Base-by-base conservation (phyloP, 2,113 vertebrate genomes). In the Excalfactoria chinensis region DNA sequence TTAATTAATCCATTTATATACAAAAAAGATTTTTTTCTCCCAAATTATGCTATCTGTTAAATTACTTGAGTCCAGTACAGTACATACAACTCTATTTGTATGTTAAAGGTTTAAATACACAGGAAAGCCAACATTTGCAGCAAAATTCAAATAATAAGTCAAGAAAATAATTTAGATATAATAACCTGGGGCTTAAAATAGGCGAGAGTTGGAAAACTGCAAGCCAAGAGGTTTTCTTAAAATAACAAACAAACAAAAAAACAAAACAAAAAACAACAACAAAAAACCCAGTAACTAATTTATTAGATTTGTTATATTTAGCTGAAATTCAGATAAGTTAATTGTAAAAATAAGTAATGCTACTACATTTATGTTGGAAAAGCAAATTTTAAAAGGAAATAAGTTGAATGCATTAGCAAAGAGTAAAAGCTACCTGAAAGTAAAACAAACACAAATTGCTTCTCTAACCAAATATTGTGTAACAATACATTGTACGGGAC, bases 101-200 rank as follows among this genome's bases (percentile, higher is more conserved):
- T 88, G 30, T 68, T 58, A 55, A 96, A 97, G 88, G 80, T 93
- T 97, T 97, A 97, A 97, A 96, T 79, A 92, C 25, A 41, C 22
- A 94, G 16, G 58, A 93, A 97, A 80, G 66, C 68, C 86, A 89
- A 92, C 63, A 35, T 67, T 89, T 97, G 93, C 90, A 88, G 93
- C 64, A 95, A 80, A 96, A 97, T 88, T 94, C 91, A 95, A 97
- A 85, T 67, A 93, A 79, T 32, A 95, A 83, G 96, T 97, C 88
- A 87, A 95, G 94, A 95, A 93, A 97, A 98, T 95, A 96, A 96
- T 96, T 95, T 84, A 32, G 78, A 74, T 89, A 89, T 95, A 98
- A 95, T 96, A 84, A 97, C 94, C 91, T 93, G 82, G 92, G 95
- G 88, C 79, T 96, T 97, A 96, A 97, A 97, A 97, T 97, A 97